phyloP scores from a whole-genome alignment of 1,140 invertebrate species.

The Olivierus martensii region DNA sequence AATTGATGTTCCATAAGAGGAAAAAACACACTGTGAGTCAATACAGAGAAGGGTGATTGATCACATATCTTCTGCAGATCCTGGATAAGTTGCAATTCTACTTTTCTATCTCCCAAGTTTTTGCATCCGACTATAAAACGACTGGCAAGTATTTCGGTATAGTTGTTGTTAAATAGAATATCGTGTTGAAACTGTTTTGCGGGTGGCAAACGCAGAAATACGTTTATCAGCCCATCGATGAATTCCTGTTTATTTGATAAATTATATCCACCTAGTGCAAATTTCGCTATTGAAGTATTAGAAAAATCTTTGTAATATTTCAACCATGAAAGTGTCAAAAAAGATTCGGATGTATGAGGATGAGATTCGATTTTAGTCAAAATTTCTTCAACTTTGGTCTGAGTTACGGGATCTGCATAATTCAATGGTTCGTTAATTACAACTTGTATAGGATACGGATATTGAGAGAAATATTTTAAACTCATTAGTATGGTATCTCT shows the following conservation, averaged over 20 bases:
- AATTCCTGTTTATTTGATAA: slow-evolving; percentile 61
- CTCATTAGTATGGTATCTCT: slow-evolving; percentile 74
- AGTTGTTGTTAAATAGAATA: slow-evolving; percentile 61
- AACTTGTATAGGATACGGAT: slow-evolving; percentile 76
- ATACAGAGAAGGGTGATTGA: slow-evolving; percentile 62
- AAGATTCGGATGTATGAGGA: slow-evolving; percentile 45
- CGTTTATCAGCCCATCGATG: slow-evolving; percentile 54
- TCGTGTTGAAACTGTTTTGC: slow-evolving; percentile 57
- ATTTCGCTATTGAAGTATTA: slow-evolving; percentile 51
- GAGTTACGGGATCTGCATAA: slow-evolving; percentile 63
- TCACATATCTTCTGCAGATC: slow-evolving; percentile 59
- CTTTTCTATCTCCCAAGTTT: slow-evolving; percentile 73
- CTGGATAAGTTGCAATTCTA: slow-evolving; percentile 77
- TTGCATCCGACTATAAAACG: slow-evolving; percentile 76
- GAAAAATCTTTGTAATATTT: slow-evolving; percentile 65
- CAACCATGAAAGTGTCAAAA: slow-evolving; percentile 84
- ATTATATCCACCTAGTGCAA: slow-evolving; percentile 42
- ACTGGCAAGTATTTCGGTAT: slow-evolving; percentile 60
- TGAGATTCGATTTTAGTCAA: slow-evolving; percentile 66
- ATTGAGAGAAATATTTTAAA: slow-evolving; percentile 75
- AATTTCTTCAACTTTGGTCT: slow-evolving; percentile 60
- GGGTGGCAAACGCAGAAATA: slow-evolving; percentile 21
- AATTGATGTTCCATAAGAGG: slow-evolving; percentile 92
- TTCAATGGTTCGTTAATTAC: slow-evolving; percentile 66
- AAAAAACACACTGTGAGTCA: slow-evolving; percentile 85